These are phyloP conservation scores for Trichomalopsis sarcophagae DNA, from an alignment of 1,140 invertebrate species.

Conservation along the genomic window DNA sequence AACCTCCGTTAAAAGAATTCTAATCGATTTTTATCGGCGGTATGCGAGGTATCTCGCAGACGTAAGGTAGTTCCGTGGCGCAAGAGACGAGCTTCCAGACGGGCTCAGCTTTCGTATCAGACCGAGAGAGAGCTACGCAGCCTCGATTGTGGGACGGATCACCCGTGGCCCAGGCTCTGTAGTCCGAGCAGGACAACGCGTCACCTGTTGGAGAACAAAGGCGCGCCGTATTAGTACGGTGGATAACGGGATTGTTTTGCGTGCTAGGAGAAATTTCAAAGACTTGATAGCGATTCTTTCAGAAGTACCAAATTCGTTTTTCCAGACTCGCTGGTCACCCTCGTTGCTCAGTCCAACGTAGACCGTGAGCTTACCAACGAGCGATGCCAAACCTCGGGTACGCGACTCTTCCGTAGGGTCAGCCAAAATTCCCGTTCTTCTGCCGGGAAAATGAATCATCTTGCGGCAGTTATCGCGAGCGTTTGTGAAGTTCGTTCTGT, in stretches of 20 bases:
- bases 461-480: slow-evolving; percentile 75
- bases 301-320: slow-evolving; percentile 68
- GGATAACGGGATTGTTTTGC: too few species aligned
- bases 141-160: slow-evolving; percentile 76
- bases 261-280: not conserved
- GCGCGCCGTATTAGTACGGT: not conserved
- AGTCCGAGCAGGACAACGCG: slow-evolving; percentile 76
- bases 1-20: not conserved
- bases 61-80: slow-evolving; percentile 70
- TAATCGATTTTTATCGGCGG: not conserved
- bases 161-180: slow-evolving; percentile 80
- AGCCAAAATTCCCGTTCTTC: slow-evolving; percentile 72
- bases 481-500: slow-evolving; percentile 76
- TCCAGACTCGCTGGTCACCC: slow-evolving; percentile 66
- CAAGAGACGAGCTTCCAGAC: slow-evolving; percentile 78
- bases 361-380: slow-evolving; percentile 69
- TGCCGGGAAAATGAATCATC: slow-evolving; percentile 61
- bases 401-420: slow-evolving; percentile 77
- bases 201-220: slow-evolving; percentile 66
- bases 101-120: slow-evolving; percentile 56
- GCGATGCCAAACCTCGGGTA: slow-evolving; percentile 75
- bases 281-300: too few species aligned
- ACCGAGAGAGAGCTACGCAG: slow-evolving; percentile 76
- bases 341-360: slow-evolving; percentile 77
- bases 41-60: slow-evolving; percentile 76